Conservation (phyloP, 2,797 vertebrate species). For the Poecilia picta region DNA sequence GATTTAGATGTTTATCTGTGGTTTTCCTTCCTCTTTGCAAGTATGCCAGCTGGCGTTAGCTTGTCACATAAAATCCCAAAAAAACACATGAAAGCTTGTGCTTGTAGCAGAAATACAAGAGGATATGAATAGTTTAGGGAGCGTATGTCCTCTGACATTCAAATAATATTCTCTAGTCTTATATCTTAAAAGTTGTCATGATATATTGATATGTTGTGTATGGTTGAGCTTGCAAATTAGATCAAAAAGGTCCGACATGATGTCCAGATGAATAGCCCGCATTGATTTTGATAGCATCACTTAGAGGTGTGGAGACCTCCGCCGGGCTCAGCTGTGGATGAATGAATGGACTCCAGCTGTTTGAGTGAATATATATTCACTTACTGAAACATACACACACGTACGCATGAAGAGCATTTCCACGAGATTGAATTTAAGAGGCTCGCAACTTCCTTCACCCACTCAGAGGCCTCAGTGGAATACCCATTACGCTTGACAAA, state of each 20-base stretch:
- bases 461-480: conserved; percentile 75
- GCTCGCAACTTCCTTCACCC: conserved; percentile 67
- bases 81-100: neutral
- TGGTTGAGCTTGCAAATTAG: conserved; percentile 29
- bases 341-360: conserved; percentile 73
- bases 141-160: neutral
- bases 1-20: neutral
- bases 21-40: neutral
- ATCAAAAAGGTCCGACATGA: conserved; percentile 57
- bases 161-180: too few species aligned
- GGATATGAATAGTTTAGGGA: neutral
- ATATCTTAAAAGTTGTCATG: conserved; percentile 7
- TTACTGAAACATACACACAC: conserved; percentile 45
- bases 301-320: conserved; percentile 68
- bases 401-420: conserved; percentile 50
- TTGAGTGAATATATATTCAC: conserved; percentile 58
- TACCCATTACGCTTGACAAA: conserved; percentile 84
- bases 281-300: conserved; percentile 81
- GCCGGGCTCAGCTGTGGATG: conserved; percentile 65
- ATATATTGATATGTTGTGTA: neutral
- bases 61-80: neutral
- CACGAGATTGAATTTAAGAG: conserved; percentile 81
- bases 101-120: neutral
- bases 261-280: conserved; percentile 71
- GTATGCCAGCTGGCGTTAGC: neutral